Evolutionary conservation across 2,797 vertebrate genomes (phyloP), one percentile per base, ranked within the genome.

Genomic region (Acrossocheilus fasciatus): DNA sequence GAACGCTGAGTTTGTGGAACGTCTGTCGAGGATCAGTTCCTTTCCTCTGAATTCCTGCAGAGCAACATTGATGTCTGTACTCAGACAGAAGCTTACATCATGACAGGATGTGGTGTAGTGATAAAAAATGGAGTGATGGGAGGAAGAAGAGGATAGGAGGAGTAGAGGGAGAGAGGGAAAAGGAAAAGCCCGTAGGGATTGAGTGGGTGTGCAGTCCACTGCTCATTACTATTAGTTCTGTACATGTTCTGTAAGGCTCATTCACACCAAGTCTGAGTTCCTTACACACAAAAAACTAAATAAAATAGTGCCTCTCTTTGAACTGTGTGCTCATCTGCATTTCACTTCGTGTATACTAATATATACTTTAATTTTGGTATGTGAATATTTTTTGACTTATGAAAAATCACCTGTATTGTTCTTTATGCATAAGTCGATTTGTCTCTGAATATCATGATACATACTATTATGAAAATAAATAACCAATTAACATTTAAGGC

Each of bases 41-140:
- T 87, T 86, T 87, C 74, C 68, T 73, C 82, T 52, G 15, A 69
- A 59, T 85, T 77, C 39, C 41, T 26, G 59, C 62, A 39, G 73
- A 72, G 36, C 66, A 81, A 43, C 41, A 83, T 47, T n/a, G 14
- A 36, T 59, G 47, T 79, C 45, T 66, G 18, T 14, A 10, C 34
- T 50, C 57, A 57, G 62, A 62, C 15, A 43, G 64, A 70, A 34
- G 30, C 59, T n/a, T 64, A 39, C 30, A 20, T 68, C 47, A 43
- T 26, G 62, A 43, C 20, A 62, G 57, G 30, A 54, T 50, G 57
- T 52, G 17, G 70, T 76, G n/a, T 43, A 7, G 17, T 30, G 52
- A 74, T 82, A 52, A 72, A 14, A 79, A 54, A 17, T 50, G 26
- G 15, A 23, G 57, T 36, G 18, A 47, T 12, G 17, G 4, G 8